A percentile compares a stretch with the other conserved stretches of the same genome.
These are phyloP conservation scores for Rhopalosiphum padi DNA, from an alignment of 1,140 invertebrate genomes.

Conservation along the genomic window DNA sequence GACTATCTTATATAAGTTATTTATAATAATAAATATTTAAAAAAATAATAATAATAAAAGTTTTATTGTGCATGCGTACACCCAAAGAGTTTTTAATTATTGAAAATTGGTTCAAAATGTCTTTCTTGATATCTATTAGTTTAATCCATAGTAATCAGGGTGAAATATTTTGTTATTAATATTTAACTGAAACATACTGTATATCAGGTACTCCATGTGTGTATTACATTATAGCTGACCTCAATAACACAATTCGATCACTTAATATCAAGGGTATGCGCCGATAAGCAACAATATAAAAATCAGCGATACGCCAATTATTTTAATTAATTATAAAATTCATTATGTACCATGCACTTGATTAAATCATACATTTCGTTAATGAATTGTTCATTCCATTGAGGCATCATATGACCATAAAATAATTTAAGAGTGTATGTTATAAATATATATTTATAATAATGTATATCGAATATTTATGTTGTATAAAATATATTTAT, in stretches of 20 bases:
- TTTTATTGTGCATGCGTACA: neutral
- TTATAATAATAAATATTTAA: neutral
- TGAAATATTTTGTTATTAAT: neutral
- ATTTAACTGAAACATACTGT: neutral
- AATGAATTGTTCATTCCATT: neutral
- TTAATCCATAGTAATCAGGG: neutral
- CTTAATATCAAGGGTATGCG: neutral
- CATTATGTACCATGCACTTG: neutral
- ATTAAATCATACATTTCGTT: slow-evolving; percentile 13
- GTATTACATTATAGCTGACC: neutral
- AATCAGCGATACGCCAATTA: neutral
- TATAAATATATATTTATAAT: neutral
- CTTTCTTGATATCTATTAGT: neutral
- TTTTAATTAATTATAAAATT: slow-evolving; percentile 2
- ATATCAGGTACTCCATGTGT: neutral
- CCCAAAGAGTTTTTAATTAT: neutral
- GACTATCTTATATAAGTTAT: neutral
- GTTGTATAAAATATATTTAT: neutral
- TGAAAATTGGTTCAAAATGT: neutral
- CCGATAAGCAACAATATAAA: neutral
- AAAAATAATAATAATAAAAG: neutral
- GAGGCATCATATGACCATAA: neutral
- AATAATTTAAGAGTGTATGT: neutral
- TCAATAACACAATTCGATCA: neutral
- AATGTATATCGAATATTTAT: neutral